Base-by-base conservation (phyloP, 2,888 invertebrate species). In the Apotomis turbidana region DNA sequence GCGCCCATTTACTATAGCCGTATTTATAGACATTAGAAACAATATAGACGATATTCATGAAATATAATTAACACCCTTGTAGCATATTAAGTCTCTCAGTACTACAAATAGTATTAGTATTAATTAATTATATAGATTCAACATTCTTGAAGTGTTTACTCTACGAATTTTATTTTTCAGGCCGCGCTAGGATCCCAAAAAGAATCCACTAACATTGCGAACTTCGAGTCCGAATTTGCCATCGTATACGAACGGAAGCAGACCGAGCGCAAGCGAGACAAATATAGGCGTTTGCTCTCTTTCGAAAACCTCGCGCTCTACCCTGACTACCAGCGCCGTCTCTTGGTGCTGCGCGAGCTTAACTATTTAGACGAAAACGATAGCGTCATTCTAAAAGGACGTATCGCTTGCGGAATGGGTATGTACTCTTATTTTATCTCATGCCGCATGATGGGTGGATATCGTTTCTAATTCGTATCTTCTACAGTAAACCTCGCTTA, bases 261-360 rank as follows among this genome's bases (percentile, higher is more conserved):
- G 76, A 88, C 98, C 0, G 96, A 97, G 81, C 91, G 95, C 44
- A 94, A 96, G 74, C 95, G 94, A 75, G 95, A 94, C 75, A 94
- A 95, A 76, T 94, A 98, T 75, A 95, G 96, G 78, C 96, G 95
- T 74, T 92, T 96, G 74, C 93, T 98, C 59, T 98, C 98, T 0
- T 96, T 97, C 72, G 97, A 97, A 83, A 97, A 97, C 85, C 94
- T 99, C 68, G 95, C 96, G 0, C 93, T 99, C 0, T 97, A 98
- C 87, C 97, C 98, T 0, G 99, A 99, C 81, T 99, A 99, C 86
- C 95, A 96, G 79, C 95, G 96, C 77, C 95, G 98, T 76, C 94
- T 97, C 52, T 88, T 96, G 76, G 96, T 98, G 0, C 90, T 99
- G 8, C 95, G 95, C 77, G 93, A 95, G 63, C 90, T 99, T 41